Percentiles rank a stretch among this genome's conserved stretches.
Conservation (phyloP, 2,113 vertebrate genomes). For the Todiramphus saurophagus region DNA sequence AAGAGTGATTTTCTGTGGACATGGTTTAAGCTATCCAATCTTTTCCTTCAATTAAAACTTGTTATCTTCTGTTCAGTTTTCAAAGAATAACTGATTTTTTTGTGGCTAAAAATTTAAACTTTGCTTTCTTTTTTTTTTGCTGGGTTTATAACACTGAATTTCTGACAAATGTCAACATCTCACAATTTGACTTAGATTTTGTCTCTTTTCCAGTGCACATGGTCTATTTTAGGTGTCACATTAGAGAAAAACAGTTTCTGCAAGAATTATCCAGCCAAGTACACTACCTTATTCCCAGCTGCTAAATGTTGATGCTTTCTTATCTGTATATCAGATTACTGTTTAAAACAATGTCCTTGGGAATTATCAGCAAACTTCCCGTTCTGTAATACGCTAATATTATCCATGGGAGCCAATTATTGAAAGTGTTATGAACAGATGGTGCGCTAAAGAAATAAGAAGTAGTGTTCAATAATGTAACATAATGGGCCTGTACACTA, state of each 20-base stretch:
- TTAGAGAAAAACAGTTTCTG: neutral
- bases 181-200: neutral
- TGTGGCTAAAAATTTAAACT: neutral
- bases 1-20: neutral
- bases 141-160: neutral
- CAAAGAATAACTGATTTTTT: neutral
- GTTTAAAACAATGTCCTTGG: conserved; percentile 33
- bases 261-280: neutral
- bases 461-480: neutral
- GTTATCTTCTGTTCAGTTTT: neutral
- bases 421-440: conserved; percentile 49
- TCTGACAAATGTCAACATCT: neutral
- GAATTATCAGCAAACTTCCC: conserved; percentile 53
- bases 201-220: neutral
- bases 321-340: neutral
- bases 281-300: neutral
- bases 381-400: conserved; percentile 37
- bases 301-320: conserved; percentile 1
- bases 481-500: neutral
- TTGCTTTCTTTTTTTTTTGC: neutral
- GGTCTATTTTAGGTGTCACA: neutral
- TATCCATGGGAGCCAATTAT: conserved; percentile 28
- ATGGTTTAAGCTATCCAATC: neutral
- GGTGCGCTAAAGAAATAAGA: neutral
- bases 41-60: neutral